phyloP scores from a whole-genome alignment of 1,140 invertebrate genomes.

The Pseudomyrmex concolor region DNA sequence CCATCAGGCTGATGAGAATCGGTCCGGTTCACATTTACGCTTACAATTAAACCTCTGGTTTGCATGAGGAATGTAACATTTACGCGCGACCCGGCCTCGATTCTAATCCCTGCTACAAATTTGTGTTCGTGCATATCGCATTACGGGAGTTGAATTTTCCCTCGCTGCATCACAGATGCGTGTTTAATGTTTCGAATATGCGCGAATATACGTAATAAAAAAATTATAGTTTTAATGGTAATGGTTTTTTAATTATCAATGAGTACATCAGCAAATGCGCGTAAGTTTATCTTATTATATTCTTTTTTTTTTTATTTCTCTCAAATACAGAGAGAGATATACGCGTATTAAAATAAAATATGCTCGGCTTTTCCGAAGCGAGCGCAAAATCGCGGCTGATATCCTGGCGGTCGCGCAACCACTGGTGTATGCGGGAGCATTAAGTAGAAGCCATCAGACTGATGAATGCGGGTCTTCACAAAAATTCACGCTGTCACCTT shows the following conservation, averaged over 20 bases:
- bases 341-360: slow-evolving; percentile 11
- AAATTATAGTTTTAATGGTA: no score
- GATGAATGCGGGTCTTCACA: slow-evolving; percentile 69
- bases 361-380: slow-evolving; percentile 12
- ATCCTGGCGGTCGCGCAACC: not conserved
- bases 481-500: slow-evolving; percentile 37
- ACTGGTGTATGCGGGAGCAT: slow-evolving; percentile 49
- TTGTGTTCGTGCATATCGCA: not conserved
- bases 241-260: no score
- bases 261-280: no score
- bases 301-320: not conserved
- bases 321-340: no score
- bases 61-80: slow-evolving; percentile 38
- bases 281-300: no score
- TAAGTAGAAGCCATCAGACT: slow-evolving; percentile 77
- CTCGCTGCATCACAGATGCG: not conserved
- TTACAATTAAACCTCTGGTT: slow-evolving; percentile 31
- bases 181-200: no score
- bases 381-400: slow-evolving; percentile 40
- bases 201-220: no score
- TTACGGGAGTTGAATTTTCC: not conserved
- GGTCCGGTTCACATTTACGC: slow-evolving; percentile 46
- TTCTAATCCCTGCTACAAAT: slow-evolving; percentile 11
- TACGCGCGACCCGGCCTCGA: not conserved
- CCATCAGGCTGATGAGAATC: slow-evolving; percentile 75